These are phyloP conservation scores for Marronus borbonicus DNA, from an alignment of 2,888 invertebrate genomes.

Conservation along the genomic window DNA sequence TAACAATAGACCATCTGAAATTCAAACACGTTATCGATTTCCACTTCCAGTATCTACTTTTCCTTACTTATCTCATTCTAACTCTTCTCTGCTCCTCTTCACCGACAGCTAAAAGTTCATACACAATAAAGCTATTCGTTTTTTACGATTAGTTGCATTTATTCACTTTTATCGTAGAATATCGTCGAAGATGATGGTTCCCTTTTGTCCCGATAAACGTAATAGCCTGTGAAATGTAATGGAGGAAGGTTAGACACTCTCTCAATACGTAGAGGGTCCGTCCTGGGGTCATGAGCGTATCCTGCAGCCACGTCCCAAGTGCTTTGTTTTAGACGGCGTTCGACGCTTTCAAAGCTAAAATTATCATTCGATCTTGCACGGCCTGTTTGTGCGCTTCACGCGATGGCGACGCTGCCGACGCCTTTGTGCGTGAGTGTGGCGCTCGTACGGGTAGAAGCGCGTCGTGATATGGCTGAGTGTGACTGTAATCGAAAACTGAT, in stretches of 20 bases:
- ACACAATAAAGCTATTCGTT: conserved; percentile 24
- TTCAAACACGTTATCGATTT: not conserved
- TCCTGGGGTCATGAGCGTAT: conserved; percentile 14
- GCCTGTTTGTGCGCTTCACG: not conserved
- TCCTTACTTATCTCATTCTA: not conserved
- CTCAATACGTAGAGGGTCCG: conserved; percentile 36
- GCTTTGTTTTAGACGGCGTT: conserved; percentile 42
- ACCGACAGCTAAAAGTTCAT: conserved; percentile 1
- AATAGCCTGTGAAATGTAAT: conserved; percentile 46
- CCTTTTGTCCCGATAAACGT: conserved; percentile 31
- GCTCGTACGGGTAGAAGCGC: not conserved
- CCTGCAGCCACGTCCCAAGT: conserved; percentile 39
- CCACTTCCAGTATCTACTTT: not conserved
- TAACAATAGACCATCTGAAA: not conserved
- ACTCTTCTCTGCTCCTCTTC: not conserved
- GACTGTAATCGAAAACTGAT: conserved; percentile 33
- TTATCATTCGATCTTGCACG: conserved; percentile 41
- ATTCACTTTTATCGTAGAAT: conserved; percentile 31
- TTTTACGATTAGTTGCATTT: conserved; percentile 19
- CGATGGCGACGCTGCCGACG: not conserved
- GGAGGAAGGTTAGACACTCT: conserved; percentile 38
- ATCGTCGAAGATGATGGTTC: conserved; percentile 39
- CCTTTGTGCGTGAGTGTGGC: not conserved
- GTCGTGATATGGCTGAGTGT: not conserved
- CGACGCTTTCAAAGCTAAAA: conserved; percentile 43